Evolutionary conservation across 2,888 invertebrate genomes (phyloP), one percentile per base, ranked within the genome.

Genomic region (Ethmia dodecea): DNA sequence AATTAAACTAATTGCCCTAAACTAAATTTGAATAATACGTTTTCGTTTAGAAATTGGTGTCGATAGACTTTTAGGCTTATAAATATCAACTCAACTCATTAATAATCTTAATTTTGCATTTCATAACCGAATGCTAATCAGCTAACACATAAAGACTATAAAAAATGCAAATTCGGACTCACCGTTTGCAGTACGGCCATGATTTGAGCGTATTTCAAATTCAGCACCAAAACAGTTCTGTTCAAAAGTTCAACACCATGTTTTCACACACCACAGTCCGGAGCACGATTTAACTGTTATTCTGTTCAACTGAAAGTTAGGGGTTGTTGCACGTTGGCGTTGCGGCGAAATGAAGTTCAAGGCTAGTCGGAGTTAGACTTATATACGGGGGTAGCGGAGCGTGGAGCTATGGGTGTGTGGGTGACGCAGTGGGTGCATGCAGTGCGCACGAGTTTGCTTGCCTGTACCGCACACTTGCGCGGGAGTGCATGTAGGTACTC

Each of bases 261-360:
- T 66, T 49, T 49, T 49, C 49, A 52, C 37, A 51, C 61, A 58
- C 52, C 52, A 51, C 51, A 52, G 48, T 56, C 54, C 54, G 37
- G 25, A 38, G 33, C 41, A 41, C 40, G 27, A 20, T 18, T 18
- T 18, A 18, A 18, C 5, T n/a, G n/a, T n/a, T n/a, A n/a, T n/a
- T n/a, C 22, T 26, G n/a, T 26, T 5, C 11, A 11, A 26, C 26
- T 10, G 26, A 11, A 26, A 26, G 11, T 26, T 12, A 33, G n/a
- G 9, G 44, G 52, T 31, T 30, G 40, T 38, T 47, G 54, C 45
- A 49, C 50, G n/a, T n/a, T n/a, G 43, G 49, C 51, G 33, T 62
- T 47, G 69, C 65, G 69, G 61, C 68, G 75, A 66, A 86, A 67
- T 86, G 84, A 81, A 83, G 86, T 86, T 86, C 86, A 86, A 86